Conservation (phyloP, 2,113 vertebrate species). For the Rhegmatorhina hoffmannsi region DNA sequence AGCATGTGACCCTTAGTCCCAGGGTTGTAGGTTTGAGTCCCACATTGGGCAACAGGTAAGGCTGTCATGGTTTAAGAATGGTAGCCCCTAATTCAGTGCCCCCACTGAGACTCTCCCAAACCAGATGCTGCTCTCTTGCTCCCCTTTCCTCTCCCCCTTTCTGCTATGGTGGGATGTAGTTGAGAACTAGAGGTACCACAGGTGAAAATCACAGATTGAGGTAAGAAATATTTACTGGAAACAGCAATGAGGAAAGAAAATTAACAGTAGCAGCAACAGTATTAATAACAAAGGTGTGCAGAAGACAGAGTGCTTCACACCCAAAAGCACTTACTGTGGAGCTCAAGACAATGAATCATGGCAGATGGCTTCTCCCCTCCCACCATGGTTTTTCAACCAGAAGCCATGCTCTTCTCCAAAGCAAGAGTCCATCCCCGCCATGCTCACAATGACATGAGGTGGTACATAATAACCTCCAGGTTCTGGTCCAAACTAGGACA, state of each 20-base stretch:
- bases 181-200: neutral
- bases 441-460: no score
- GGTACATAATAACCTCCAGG: neutral
- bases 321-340: neutral
- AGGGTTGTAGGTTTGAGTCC: neutral
- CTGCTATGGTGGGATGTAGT: neutral
- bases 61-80: accelerated
- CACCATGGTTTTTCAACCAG: neutral
- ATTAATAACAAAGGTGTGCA: neutral
- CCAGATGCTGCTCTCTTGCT: accelerated
- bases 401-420: neutral
- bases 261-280: neutral
- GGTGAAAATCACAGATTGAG: neutral
- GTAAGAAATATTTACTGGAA: neutral
- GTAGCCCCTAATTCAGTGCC: neutral
- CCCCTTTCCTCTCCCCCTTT: neutral
- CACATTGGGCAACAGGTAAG: neutral
- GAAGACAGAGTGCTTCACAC: neutral
- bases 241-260: neutral
- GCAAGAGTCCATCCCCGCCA: neutral
- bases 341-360: neutral
- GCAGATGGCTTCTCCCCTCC: neutral
- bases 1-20: neutral
- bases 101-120: neutral
- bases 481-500: neutral